Percentiles rank a stretch among this genome's conserved stretches.
phyloP scores from a whole-genome alignment of 2,113 vertebrate species.

The Nothocercus nigrocapillus region DNA sequence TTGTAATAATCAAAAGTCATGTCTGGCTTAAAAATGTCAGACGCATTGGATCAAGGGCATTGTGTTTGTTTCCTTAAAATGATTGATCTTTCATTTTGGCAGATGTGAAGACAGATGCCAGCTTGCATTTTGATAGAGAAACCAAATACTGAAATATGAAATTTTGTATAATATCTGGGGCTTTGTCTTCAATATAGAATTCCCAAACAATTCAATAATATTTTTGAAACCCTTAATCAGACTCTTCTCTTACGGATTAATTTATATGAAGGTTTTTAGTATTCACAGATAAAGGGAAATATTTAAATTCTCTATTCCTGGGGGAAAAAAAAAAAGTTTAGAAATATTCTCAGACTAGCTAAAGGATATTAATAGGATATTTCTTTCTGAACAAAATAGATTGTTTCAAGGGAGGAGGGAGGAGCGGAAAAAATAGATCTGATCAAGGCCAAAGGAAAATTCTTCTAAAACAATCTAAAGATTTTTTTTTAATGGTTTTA shows the following conservation, averaged over 20 bases:
- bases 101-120: neutral
- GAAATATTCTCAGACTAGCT: neutral
- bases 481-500: neutral
- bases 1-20: neutral
- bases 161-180: neutral
- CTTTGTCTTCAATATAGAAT: neutral
- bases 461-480: neutral
- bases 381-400: neutral
- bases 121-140: neutral
- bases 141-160: neutral
- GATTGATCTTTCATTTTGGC: conserved; percentile 51
- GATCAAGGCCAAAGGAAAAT: neutral
- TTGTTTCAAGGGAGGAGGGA: neutral
- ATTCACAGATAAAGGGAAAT: neutral
- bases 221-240: neutral
- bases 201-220: neutral
- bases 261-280: neutral
- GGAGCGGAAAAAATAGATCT: neutral
- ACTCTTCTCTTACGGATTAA: neutral
- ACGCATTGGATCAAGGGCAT: neutral
- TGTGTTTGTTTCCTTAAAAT: conserved; percentile 25
- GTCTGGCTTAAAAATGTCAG: neutral
- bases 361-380: neutral
- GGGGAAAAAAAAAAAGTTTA: neutral
- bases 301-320: neutral